These are phyloP conservation scores for Zophobas atratus DNA, from an alignment of 1,140 invertebrate species.

Conservation along the genomic window DNA sequence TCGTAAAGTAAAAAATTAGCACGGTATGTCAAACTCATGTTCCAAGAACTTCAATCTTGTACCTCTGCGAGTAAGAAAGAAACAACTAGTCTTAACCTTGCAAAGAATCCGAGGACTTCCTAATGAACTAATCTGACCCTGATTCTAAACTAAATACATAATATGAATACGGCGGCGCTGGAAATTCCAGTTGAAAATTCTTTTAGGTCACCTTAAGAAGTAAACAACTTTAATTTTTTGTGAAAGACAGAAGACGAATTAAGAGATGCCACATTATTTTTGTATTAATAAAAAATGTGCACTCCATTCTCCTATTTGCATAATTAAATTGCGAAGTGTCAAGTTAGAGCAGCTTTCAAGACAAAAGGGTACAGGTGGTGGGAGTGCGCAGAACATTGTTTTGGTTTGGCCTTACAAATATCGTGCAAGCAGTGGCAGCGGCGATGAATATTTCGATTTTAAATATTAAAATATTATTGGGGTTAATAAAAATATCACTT, in stretches of 20 bases:
- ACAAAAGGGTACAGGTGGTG: too few species aligned
- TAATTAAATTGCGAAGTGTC: constrained; percentile 1
- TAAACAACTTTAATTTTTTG: constrained; percentile 23
- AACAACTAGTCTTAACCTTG: constrained; percentile 10
- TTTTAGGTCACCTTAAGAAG: constrained; percentile 20
- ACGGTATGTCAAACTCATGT: not conserved
- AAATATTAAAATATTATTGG: too few species aligned
- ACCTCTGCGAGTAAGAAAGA: not conserved
- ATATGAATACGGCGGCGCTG: constrained; percentile 4
- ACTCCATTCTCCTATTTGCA: not conserved
- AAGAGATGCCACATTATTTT: not conserved
- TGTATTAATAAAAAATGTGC: not conserved
- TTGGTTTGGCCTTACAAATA: too few species aligned
- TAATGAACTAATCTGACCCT: constrained; percentile 30
- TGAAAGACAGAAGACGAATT: not conserved
- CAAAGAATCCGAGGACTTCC: constrained; percentile 22
- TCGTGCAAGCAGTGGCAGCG: too few species aligned
- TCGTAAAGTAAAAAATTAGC: constrained; percentile 7
- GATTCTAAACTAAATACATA: constrained; percentile 38
- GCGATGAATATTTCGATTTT: too few species aligned
- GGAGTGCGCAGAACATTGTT: too few species aligned
- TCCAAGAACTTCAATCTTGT: not conserved
- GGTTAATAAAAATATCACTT: too few species aligned
- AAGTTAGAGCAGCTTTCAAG: too few species aligned
- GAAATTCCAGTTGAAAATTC: constrained; percentile 14